Percentiles rank a stretch among this genome's conserved stretches.
Conservation (phyloP, 2,797 vertebrate species). For the Parambassis ranga region DNA sequence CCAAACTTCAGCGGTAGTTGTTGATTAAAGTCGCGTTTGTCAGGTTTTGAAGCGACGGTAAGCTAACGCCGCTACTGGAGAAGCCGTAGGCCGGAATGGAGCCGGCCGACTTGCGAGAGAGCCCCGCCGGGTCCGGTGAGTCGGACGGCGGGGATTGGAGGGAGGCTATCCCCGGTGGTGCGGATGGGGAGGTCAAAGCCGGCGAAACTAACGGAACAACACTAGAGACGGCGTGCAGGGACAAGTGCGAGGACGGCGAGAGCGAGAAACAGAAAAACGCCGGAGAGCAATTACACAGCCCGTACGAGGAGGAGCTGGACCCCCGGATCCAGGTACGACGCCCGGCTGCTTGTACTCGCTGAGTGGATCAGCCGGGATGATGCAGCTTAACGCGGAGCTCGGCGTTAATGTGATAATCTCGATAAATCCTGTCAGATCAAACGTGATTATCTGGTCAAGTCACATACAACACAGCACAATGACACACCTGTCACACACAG, state of each 20-base stretch:
- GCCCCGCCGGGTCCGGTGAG: constrained; percentile 83
- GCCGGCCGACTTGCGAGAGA: constrained; percentile 79
- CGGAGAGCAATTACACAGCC: constrained; percentile 63
- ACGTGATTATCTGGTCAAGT: not conserved
- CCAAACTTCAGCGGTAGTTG: not conserved
- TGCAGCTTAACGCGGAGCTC: too few species aligned
- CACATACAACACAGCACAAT: too few species aligned
- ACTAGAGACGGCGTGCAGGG: constrained; percentile 16
- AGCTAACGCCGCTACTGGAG: constrained; percentile 14
- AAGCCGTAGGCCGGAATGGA: constrained; percentile 74
- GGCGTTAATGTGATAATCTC: constrained; percentile 8
- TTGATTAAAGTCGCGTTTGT: not conserved
- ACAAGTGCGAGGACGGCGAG: constrained; percentile 39
- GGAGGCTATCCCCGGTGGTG: constrained; percentile 69
- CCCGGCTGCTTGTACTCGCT: rapidly evolving
- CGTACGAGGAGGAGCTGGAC: constrained; percentile 87
- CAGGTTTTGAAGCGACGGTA: not conserved
- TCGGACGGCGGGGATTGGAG: constrained; percentile 76
- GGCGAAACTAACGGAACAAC: constrained; percentile 33
- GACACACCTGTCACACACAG: too few species aligned
- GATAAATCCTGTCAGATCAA: not conserved
- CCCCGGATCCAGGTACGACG: constrained; percentile 86
- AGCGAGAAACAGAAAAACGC: constrained; percentile 42
- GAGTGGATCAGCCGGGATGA: not conserved
- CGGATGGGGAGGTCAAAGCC: constrained; percentile 48